phyloP scores from a whole-genome alignment of 2,113 vertebrate species.

The Paracanthobrama guichenoti region DNA sequence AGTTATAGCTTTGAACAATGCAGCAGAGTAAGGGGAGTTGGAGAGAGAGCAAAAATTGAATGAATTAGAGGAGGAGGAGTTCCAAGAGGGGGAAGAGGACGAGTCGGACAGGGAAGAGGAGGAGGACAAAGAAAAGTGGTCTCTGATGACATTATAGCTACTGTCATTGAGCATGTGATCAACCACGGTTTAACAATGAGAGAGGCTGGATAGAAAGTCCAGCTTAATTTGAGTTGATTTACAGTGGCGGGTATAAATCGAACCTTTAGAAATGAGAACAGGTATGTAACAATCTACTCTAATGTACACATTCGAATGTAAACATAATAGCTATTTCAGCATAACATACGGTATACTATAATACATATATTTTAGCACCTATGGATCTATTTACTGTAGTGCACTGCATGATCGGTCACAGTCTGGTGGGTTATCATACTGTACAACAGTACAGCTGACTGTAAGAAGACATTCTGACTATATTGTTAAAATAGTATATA shows the following conservation, averaged over 20 bases:
- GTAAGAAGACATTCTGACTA: not conserved
- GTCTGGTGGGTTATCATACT: not conserved
- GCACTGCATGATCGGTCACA: not conserved
- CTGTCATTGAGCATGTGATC: not conserved
- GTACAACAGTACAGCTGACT: not conserved
- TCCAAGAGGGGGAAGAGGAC: no score
- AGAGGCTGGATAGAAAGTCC: not conserved
- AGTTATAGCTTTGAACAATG: no score
- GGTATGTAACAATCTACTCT: not conserved
- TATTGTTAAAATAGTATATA: not conserved
- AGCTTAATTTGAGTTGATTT: no score
- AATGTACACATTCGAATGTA: not conserved
- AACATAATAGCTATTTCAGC: not conserved
- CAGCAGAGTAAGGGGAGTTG: no score
- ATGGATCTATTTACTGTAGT: not conserved
- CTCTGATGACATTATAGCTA: not conserved
- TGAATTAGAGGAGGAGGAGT: no score
- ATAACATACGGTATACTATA: not conserved
- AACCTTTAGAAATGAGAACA: not conserved
- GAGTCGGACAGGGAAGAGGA: no score
- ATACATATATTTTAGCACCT: not conserved
- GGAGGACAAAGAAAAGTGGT: no score
- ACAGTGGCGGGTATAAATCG: not conserved
- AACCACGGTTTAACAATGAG: not conserved
- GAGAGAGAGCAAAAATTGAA: no score